Percentiles rank a stretch among this genome's conserved stretches.
Conservation (phyloP, 2,113 vertebrate species). For the Pyrgilauda ruficollis region DNA sequence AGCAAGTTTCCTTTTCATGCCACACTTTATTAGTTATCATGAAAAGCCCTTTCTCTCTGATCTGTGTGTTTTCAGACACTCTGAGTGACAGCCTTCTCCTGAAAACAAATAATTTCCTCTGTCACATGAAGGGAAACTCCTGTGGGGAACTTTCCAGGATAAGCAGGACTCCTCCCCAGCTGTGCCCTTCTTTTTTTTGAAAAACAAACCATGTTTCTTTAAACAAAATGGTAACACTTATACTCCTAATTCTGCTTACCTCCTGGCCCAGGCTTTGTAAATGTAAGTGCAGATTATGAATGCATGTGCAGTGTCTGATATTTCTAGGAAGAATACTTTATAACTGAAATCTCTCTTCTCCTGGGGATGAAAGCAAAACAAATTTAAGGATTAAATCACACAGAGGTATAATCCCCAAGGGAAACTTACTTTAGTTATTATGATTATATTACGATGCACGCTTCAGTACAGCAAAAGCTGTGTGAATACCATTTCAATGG, state of each 20-base stretch:
- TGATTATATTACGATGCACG: slow-evolving; percentile 69
- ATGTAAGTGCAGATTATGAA: slow-evolving; percentile 57
- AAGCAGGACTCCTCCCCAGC: neutral
- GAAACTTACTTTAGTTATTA: slow-evolving; percentile 73
- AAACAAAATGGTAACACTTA: slow-evolving; percentile 15
- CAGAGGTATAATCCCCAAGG: slow-evolving; percentile 72
- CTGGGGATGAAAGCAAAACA: slow-evolving; percentile 76
- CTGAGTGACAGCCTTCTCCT: neutral
- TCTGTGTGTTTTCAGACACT: neutral
- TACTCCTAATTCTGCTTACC: slow-evolving; percentile 1
- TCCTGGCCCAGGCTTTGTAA: slow-evolving; percentile 53
- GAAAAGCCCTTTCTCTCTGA: neutral
- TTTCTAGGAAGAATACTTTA: slow-evolving; percentile 70
- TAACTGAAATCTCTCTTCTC: slow-evolving; percentile 74
- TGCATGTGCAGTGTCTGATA: slow-evolving; percentile 48
- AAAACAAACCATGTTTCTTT: neutral
- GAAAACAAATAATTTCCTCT: neutral
- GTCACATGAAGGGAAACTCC: neutral
- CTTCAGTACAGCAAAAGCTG: slow-evolving; percentile 64
- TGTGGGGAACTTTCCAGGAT: neutral
- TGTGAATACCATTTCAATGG: slow-evolving; percentile 65
- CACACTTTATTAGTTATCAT: neutral
- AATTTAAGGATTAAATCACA: slow-evolving; percentile 81
- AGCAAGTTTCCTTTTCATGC: neutral
- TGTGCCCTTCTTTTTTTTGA: neutral